Conservation (phyloP, 2,888 invertebrate genomes). For the Lathronympha strigana region DNA sequence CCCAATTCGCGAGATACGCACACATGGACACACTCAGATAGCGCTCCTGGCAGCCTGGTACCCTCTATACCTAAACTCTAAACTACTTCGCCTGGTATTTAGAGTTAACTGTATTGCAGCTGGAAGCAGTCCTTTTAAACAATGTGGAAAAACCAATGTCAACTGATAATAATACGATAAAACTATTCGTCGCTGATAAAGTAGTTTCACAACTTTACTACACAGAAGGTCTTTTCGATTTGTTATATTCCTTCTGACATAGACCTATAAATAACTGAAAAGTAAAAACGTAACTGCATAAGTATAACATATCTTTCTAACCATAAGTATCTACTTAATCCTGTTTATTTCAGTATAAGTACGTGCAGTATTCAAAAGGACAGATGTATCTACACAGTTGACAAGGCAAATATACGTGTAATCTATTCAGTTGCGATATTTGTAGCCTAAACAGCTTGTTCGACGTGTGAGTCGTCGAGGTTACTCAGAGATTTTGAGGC, state of each 20-base stretch:
- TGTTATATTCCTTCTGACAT: not conserved
- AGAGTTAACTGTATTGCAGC: not conserved
- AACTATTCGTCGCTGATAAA: slow-evolving; percentile 3
- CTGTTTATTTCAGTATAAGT: slow-evolving; percentile 29
- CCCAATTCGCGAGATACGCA: slow-evolving; percentile 64
- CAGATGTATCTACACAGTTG: slow-evolving; percentile 41
- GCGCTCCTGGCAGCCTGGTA: slow-evolving; percentile 65
- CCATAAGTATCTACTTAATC: not conserved
- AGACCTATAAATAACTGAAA: not conserved
- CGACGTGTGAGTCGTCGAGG: slow-evolving; percentile 70
- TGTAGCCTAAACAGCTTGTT: slow-evolving; percentile 72
- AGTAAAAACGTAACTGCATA: not conserved
- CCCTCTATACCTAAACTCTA: slow-evolving; percentile 53
- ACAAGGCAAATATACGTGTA: slow-evolving; percentile 49
- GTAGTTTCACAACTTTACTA: slow-evolving; percentile 1
- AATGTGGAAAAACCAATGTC: not conserved
- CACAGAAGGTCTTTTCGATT: not conserved
- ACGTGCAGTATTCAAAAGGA: slow-evolving; percentile 42
- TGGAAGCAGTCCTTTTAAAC: not conserved
- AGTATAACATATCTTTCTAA: not conserved
- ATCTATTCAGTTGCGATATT: slow-evolving; percentile 71
- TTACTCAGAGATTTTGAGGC: slow-evolving; percentile 73
- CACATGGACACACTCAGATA: slow-evolving; percentile 51
- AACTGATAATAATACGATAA: slow-evolving; percentile 9
- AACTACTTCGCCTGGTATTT: slow-evolving; percentile 21